A percentile compares a stretch with the other conserved stretches of the same genome.
Evolutionary conservation across 1,140 invertebrate genomes (phyloP).

Genomic region (Neotoxoptera formosana): DNA sequence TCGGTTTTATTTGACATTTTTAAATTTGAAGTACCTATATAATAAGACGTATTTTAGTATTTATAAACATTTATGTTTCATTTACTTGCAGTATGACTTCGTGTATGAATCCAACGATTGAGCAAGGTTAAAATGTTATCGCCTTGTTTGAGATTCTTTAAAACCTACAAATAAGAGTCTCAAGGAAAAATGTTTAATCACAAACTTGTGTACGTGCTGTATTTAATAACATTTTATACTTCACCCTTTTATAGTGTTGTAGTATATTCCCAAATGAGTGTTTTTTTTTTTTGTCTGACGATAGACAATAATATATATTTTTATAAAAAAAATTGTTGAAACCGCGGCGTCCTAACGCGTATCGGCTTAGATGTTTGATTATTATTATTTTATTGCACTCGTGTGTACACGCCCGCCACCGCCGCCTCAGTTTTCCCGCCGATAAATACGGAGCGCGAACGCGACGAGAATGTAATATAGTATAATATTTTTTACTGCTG

Average conservation of each 20-base stretch:
- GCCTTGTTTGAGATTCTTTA: too few relatives aligned
- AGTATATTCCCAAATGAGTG: not conserved
- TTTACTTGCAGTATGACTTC: too few relatives aligned
- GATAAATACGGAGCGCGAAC: not conserved
- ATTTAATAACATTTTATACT: not conserved
- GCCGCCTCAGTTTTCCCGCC: not conserved
- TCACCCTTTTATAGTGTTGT: not conserved
- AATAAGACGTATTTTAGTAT: too few relatives aligned
- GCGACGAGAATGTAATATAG: slow-evolving; percentile 21
- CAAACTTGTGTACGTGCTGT: not conserved
- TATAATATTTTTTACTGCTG: not conserved
- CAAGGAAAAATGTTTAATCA: too few relatives aligned
- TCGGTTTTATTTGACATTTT: too few relatives aligned
- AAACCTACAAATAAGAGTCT: too few relatives aligned
- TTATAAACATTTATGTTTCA: too few relatives aligned
- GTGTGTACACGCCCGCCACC: not conserved
- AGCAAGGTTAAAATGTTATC: too few relatives aligned
- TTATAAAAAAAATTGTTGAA: not conserved
- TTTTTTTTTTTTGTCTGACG: not conserved
- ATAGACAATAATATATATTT: not conserved
- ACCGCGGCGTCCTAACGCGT: not conserved
- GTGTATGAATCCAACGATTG: too few relatives aligned
- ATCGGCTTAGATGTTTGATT: not conserved
- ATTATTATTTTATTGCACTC: not conserved
- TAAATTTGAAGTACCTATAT: too few relatives aligned